Evolutionary conservation across 2,888 invertebrate species (phyloP).

Genomic region (Scaeva pyrastri): DNA sequence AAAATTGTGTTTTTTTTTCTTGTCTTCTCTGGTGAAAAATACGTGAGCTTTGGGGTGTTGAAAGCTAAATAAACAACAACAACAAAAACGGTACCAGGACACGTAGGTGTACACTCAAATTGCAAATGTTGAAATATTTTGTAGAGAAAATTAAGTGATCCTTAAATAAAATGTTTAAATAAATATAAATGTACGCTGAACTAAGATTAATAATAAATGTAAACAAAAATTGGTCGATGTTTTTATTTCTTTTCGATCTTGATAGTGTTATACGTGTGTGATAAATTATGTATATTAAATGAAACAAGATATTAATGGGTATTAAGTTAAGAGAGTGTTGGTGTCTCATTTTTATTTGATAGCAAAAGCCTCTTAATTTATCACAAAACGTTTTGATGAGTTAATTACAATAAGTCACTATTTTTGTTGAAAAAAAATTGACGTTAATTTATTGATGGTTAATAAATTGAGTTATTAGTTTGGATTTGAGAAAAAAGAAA

Average conservation of each 20-base stretch:
- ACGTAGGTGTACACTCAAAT: constrained; percentile 35
- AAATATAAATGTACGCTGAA: constrained; percentile 24
- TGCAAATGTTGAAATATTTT: constrained; percentile 8
- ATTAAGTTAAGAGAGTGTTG: too few species aligned
- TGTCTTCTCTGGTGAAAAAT: neutral
- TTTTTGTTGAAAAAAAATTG: too few species aligned
- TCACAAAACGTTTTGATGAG: neutral
- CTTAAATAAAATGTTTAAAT: neutral
- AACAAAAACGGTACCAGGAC: neutral
- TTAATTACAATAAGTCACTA: too few species aligned
- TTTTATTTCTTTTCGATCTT: neutral
- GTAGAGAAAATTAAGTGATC: constrained; percentile 27
- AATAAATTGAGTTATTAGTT: too few species aligned
- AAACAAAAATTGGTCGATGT: constrained; percentile 7
- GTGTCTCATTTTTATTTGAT: neutral
- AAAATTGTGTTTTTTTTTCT: constrained; percentile 18
- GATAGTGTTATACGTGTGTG: neutral
- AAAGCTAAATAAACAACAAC: constrained; percentile 5
- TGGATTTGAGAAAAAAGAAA: too few species aligned
- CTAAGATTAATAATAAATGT: constrained; percentile 26
- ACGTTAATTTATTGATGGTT: too few species aligned
- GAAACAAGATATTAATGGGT: neutral
- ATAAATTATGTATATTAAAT: neutral
- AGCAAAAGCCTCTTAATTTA: neutral
- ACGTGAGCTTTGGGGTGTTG: constrained; percentile 37